Percentiles rank a stretch among this genome's conserved stretches.
Conservation (phyloP, 2,113 vertebrate species). For the Penelope pileata region DNA sequence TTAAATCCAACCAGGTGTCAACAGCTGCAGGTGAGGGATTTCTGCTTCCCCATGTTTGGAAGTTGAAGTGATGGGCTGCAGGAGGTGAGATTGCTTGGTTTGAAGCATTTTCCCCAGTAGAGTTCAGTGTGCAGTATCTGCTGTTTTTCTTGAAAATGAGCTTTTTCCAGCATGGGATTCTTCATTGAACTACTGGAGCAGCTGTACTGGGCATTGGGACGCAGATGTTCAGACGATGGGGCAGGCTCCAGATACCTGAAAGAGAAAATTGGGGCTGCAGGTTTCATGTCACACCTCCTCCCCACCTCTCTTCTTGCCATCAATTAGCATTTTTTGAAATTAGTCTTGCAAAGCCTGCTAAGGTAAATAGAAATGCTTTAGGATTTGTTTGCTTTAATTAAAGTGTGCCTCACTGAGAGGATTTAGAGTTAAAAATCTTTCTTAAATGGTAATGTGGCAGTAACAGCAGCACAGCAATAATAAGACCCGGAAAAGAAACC, state of each 20-base stretch:
- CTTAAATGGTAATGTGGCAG: constrained; percentile 39
- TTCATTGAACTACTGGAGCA: fast-evolving
- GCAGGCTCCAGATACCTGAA: background rate
- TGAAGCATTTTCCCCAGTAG: background rate
- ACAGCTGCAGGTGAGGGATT: background rate
- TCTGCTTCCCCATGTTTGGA: background rate
- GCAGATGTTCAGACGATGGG: background rate
- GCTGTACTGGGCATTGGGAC: background rate
- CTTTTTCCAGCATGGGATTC: background rate
- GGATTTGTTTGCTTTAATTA: constrained; percentile 61
- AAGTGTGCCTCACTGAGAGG: constrained; percentile 32
- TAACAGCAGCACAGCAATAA: constrained; percentile 39
- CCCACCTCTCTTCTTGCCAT: constrained; percentile 34
- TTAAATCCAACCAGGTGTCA: background rate
- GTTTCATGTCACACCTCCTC: background rate
- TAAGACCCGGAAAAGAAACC: constrained; percentile 46
- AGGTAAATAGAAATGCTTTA: constrained; percentile 28
- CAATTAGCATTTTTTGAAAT: constrained; percentile 44
- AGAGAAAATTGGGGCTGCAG: background rate
- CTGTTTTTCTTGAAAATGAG: fast-evolving
- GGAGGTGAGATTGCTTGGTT: background rate
- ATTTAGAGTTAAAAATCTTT: constrained; percentile 55
- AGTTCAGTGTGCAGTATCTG: background rate
- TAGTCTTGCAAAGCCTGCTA: background rate
- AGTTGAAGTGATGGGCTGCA: background rate